phyloP scores from a whole-genome alignment of 2,888 invertebrate species.

The Himalopsyche kuldschensis region DNA sequence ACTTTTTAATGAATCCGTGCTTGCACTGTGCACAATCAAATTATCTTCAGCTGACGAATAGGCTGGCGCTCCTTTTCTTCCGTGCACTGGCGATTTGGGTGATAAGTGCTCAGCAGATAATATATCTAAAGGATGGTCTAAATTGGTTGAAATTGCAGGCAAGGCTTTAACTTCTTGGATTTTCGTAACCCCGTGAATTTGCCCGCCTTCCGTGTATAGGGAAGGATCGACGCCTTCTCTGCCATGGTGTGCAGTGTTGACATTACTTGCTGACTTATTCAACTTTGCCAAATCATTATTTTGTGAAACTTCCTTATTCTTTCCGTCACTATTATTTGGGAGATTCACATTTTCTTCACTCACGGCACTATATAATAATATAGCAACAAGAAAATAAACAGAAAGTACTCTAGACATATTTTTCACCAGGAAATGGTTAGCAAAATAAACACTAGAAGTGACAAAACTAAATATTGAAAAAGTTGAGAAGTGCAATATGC shows the following conservation, averaged over 20 bases:
- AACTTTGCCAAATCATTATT: not conserved
- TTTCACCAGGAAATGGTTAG: not conserved
- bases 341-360: not conserved
- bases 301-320: not conserved
- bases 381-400: not conserved
- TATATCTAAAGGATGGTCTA: not conserved
- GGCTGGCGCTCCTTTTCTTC: conserved; percentile 18
- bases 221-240: conserved; percentile 14
- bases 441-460: not conserved
- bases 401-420: not conserved
- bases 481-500: not conserved
- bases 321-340: not conserved
- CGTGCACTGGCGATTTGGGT: conserved; percentile 16
- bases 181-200: not conserved
- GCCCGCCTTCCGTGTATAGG: conserved; percentile 21
- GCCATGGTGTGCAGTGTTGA: not conserved
- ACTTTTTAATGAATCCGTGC: not conserved
- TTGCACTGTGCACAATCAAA: not conserved
- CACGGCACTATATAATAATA: not conserved
- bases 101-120: not conserved
- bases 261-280: not conserved
- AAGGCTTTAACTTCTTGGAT: not conserved
- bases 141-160: not conserved
- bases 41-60: not conserved
- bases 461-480: not conserved